These are phyloP conservation scores for Callospermophilus lateralis DNA, from an alignment of 2,113 vertebrate genomes.

Conservation along the genomic window DNA sequence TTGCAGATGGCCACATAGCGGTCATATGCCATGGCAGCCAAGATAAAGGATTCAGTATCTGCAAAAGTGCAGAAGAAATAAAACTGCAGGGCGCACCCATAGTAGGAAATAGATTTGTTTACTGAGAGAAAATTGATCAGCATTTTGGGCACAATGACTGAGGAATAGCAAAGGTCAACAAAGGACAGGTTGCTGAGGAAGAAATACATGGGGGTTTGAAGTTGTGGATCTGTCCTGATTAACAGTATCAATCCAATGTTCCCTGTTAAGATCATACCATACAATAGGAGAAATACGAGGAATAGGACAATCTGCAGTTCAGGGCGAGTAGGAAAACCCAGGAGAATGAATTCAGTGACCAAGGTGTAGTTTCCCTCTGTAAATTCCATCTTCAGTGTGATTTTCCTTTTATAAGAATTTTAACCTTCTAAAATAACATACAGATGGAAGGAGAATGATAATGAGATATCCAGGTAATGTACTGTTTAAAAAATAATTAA, in stretches of 20 bases:
- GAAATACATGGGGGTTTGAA: slow-evolving; percentile 8
- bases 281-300: neutral
- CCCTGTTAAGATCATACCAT: slow-evolving; percentile 49
- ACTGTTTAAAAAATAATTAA: no score
- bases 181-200: slow-evolving; percentile 39
- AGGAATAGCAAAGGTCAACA: slow-evolving; percentile 9
- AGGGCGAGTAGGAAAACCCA: slow-evolving; percentile 53
- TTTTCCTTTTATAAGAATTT: neutral
- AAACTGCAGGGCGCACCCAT: neutral
- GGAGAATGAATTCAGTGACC: slow-evolving; percentile 63
- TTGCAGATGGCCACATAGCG: neutral
- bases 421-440: neutral
- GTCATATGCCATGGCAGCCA: neutral
- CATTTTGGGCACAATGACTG: slow-evolving; percentile 46
- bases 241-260: slow-evolving; percentile 69
- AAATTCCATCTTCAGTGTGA: neutral
- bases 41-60: neutral
- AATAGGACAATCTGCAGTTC: slow-evolving; percentile 49
- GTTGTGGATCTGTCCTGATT: neutral
- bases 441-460: neutral
- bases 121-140: neutral
- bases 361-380: neutral
- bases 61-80: slow-evolving; percentile 36
- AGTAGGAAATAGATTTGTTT: slow-evolving; percentile 13
- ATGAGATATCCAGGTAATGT: neutral